Percentiles rank a stretch among this genome's conserved stretches.
Conservation (phyloP, 1,140 invertebrate species). For the Micrasema minimum region DNA sequence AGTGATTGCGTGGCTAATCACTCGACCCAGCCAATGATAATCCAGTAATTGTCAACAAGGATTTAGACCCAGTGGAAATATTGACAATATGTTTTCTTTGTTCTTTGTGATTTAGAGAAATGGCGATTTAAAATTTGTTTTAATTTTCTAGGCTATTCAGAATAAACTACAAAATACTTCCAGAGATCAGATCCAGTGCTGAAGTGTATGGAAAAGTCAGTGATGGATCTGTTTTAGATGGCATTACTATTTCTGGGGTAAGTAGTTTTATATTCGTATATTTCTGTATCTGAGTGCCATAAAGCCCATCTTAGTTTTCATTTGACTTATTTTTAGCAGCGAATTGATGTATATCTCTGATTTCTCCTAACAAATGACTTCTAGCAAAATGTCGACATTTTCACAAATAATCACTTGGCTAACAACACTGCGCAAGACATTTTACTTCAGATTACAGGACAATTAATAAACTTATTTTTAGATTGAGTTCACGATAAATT, state of each 20-base stretch:
- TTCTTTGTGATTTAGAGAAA: too few relatives aligned
- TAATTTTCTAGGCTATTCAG: conserved; percentile 72
- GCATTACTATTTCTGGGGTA: conserved; percentile 90
- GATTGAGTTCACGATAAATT: too few relatives aligned
- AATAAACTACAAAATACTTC: conserved; percentile 82
- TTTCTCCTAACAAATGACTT: neutral
- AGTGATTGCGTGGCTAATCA: too few relatives aligned
- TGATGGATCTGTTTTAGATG: conserved; percentile 75
- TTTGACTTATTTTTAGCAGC: neutral
- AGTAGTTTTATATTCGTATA: too few relatives aligned
- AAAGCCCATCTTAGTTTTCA: neutral
- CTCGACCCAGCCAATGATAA: too few relatives aligned
- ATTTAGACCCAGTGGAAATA: too few relatives aligned
- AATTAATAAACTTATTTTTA: too few relatives aligned
- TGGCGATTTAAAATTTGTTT: too few relatives aligned
- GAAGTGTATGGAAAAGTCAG: conserved; percentile 87
- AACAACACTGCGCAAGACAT: too few relatives aligned
- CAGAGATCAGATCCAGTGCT: conserved; percentile 87
- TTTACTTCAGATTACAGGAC: too few relatives aligned
- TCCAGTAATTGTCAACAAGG: too few relatives aligned
- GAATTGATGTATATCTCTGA: neutral
- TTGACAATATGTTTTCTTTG: too few relatives aligned
- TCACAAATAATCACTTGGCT: neutral
- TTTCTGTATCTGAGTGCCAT: neutral
- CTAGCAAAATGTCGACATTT: neutral